A percentile compares a stretch with the other conserved stretches of the same genome.
Evolutionary conservation across 2,888 invertebrate species (phyloP).

Genomic region (Apamea anceps): DNA sequence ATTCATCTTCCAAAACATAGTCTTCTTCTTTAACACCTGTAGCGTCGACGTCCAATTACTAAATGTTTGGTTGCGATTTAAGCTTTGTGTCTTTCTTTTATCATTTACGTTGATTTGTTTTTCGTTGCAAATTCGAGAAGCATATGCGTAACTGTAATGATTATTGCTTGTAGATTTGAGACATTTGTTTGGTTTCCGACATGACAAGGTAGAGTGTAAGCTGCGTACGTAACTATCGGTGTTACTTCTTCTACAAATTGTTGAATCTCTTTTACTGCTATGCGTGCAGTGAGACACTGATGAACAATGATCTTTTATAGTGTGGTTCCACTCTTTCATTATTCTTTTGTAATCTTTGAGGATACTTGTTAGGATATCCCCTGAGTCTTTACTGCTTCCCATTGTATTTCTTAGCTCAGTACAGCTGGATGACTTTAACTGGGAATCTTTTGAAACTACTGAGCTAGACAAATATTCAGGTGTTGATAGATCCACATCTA

Average conservation of each 20-base stretch:
- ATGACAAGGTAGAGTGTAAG: slow-evolving; percentile 83
- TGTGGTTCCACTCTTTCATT: slow-evolving; percentile 89
- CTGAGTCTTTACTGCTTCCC: slow-evolving; percentile 75
- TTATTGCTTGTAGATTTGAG: slow-evolving; percentile 74
- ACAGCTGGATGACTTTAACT: slow-evolving; percentile 84
- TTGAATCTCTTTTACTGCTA: slow-evolving; percentile 76
- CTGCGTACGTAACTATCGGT: slow-evolving; percentile 81
- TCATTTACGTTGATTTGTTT: slow-evolving; percentile 66
- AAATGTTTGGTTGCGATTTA: slow-evolving; percentile 77
- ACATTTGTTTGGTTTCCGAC: slow-evolving; percentile 78
- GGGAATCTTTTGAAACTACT: slow-evolving; percentile 81
- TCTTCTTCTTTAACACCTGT: slow-evolving; percentile 80
- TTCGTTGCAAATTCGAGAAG: slow-evolving; percentile 71
- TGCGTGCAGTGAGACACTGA: slow-evolving; percentile 72
- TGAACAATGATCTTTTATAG: slow-evolving; percentile 83
- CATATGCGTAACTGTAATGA: slow-evolving; percentile 79
- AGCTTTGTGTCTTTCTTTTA: slow-evolving; percentile 78
- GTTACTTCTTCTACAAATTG: slow-evolving; percentile 77
- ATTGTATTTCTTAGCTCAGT: slow-evolving; percentile 84
- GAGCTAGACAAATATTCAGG: slow-evolving; percentile 80
- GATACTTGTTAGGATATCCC: slow-evolving; percentile 79
- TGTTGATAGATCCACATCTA: slow-evolving; percentile 78
- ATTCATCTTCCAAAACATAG: slow-evolving; percentile 80
- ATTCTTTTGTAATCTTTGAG: slow-evolving; percentile 86
- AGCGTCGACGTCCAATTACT: slow-evolving; percentile 80